A percentile compares a stretch with the other conserved stretches of the same genome.
Evolutionary conservation across 2,888 invertebrate species (phyloP).

Genomic region (Lithophane socia): DNA sequence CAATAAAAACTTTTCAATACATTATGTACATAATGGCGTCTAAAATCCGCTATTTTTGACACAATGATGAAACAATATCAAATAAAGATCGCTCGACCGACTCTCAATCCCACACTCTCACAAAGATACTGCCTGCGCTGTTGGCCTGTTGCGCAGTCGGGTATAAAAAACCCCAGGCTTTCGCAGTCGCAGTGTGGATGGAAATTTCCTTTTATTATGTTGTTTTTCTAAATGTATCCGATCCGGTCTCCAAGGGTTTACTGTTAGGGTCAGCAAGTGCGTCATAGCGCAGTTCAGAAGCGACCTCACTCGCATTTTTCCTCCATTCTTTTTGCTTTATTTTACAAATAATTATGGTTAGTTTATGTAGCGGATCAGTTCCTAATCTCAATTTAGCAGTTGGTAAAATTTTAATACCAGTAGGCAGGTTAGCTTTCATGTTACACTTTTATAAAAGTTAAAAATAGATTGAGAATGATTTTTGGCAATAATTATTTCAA

Average conservation of each 20-base stretch:
- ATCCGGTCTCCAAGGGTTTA: slow-evolving; percentile 13
- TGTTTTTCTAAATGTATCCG: neutral
- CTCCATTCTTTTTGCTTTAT: neutral
- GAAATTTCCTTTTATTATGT: slow-evolving; percentile 1
- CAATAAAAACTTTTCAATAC: neutral
- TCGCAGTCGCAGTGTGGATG: neutral
- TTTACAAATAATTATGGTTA: neutral
- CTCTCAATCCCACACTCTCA: no score
- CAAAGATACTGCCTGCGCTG: neutral
- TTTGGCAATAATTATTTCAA: no score
- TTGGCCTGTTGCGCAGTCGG: neutral
- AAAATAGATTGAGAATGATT: no score
- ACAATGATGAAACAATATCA: neutral
- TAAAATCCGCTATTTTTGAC: neutral
- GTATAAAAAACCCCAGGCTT: neutral
- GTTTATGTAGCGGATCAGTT: neutral
- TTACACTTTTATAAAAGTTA: no score
- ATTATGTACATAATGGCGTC: neutral
- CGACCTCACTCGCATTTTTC: neutral
- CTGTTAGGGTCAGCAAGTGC: neutral
- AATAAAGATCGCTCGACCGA: neutral
- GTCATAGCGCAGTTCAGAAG: neutral
- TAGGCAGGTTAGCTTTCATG: no score
- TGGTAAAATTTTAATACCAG: no score
- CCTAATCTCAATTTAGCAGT: neutral